Evolutionary conservation across 2,797 vertebrate genomes (phyloP).

Genomic region (Chromis chromis): DNA sequence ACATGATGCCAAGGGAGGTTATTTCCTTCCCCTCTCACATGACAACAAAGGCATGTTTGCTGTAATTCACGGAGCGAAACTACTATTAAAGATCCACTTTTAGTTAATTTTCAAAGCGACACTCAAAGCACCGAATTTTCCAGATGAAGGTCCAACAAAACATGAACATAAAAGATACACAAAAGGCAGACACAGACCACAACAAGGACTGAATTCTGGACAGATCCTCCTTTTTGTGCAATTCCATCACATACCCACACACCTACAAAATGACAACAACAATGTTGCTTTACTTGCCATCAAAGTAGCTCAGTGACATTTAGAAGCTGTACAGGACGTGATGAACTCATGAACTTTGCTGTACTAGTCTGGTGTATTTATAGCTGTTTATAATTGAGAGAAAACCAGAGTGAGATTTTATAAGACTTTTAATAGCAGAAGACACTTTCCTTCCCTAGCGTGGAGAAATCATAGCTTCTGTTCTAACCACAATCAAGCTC

Average conservation of each 20-base stretch:
- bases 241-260: conserved; percentile 6
- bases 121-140: conserved; percentile 4
- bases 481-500: conserved; percentile 18
- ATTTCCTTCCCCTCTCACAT: conserved; percentile 51
- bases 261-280: not conserved
- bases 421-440: not conserved
- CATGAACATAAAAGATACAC: conserved; percentile 19
- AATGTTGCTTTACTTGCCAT: conserved; percentile 3
- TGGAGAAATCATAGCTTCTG: not conserved
- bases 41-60: conserved; percentile 13
- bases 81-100: not conserved
- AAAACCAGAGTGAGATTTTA: not conserved
- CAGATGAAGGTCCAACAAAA: conserved; percentile 19
- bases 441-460: not conserved
- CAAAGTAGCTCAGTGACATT: not conserved
- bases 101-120: not conserved
- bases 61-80: not conserved
- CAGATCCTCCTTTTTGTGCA: conserved; percentile 25
- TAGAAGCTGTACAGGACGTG: not conserved
- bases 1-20: conserved; percentile 22
- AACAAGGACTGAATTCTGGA: conserved; percentile 19
- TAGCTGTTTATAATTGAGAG: not conserved
- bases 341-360: not conserved
- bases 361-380: too few species aligned
- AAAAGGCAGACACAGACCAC: conserved; percentile 23